These are phyloP conservation scores for Trididemnum miniatum DNA, from an alignment of 23 tunicate genomes.

Conservation along the genomic window DNA sequence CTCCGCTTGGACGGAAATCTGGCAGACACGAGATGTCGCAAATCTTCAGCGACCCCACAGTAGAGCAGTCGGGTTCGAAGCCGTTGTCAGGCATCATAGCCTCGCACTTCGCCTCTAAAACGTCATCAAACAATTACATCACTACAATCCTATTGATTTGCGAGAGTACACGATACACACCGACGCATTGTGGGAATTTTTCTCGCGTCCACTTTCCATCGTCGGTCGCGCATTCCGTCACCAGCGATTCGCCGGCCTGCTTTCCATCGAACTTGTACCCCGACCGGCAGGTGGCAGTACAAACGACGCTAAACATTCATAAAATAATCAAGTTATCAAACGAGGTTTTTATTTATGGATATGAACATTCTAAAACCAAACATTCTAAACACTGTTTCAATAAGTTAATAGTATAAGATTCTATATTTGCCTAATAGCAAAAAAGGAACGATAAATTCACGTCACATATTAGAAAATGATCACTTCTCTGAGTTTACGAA, in stretches of 20 bases:
- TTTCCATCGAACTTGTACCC: constrained; percentile 82
- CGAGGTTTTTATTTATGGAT: no score
- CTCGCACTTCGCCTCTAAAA: constrained; percentile 68
- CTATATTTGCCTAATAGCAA: no score
- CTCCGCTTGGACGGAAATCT: constrained; percentile 57
- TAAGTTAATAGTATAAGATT: no score
- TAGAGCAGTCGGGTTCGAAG: constrained; percentile 45
- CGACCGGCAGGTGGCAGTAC: constrained; percentile 56
- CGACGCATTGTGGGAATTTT: constrained; percentile 70
- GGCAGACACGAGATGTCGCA: constrained; percentile 70
- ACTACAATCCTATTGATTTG: neutral
- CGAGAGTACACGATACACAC: constrained; percentile 34
- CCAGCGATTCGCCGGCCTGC: constrained; percentile 54
- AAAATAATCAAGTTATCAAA: no score
- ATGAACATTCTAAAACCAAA: no score
- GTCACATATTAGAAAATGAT: no score
- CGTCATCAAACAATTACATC: neutral
- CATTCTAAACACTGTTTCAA: no score
- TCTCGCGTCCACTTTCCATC: constrained; percentile 73
- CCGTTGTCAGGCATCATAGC: constrained; percentile 60
- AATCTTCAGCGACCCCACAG: constrained; percentile 42
- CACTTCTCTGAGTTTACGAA: no score
- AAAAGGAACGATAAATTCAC: no score
- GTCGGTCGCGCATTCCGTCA: constrained; percentile 39
- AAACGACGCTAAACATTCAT: no score